Evolutionary conservation across 1,140 invertebrate genomes (phyloP).

Genomic region (Riptortus pedestris): DNA sequence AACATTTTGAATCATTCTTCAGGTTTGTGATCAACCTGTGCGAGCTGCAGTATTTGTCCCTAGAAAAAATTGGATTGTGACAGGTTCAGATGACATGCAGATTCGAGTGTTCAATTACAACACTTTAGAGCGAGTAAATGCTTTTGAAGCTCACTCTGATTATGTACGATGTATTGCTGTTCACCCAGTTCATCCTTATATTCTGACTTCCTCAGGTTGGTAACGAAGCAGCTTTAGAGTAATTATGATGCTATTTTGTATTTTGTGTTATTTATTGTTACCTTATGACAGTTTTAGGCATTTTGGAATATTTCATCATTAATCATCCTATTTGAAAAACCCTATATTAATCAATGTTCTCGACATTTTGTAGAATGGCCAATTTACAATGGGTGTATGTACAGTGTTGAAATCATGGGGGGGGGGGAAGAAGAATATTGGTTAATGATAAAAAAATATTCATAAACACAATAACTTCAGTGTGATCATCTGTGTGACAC

Average conservation of each 20-base stretch:
- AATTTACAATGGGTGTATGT: too few species aligned
- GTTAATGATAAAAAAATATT: too few species aligned
- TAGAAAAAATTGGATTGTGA: slow-evolving; percentile 97
- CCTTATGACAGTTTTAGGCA: too few species aligned
- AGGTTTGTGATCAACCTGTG: slow-evolving; percentile 92
- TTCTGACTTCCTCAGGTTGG: slow-evolving; percentile 91
- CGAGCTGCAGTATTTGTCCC: slow-evolving; percentile 90
- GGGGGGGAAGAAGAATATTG: too few species aligned
- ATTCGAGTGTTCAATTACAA: slow-evolving; percentile 98
- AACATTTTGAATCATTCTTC: too few species aligned
- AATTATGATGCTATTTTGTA: background rate
- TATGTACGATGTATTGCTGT: slow-evolving; percentile 93
- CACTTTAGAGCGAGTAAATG: slow-evolving; percentile 87
- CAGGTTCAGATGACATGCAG: slow-evolving; percentile 93
- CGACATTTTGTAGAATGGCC: too few species aligned
- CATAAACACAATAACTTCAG: too few species aligned
- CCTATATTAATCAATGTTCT: too few species aligned
- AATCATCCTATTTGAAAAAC: too few species aligned
- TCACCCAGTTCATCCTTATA: slow-evolving; percentile 94
- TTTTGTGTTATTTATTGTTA: background rate
- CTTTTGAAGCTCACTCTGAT: slow-evolving; percentile 97
- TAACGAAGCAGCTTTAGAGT: slow-evolving; percentile 30
- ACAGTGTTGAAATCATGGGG: too few species aligned
- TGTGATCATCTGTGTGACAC: too few species aligned
- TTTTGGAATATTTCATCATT: background rate